Evolutionary conservation across 2,797 vertebrate genomes (phyloP).

Genomic region (Antrozous pallidus): DNA sequence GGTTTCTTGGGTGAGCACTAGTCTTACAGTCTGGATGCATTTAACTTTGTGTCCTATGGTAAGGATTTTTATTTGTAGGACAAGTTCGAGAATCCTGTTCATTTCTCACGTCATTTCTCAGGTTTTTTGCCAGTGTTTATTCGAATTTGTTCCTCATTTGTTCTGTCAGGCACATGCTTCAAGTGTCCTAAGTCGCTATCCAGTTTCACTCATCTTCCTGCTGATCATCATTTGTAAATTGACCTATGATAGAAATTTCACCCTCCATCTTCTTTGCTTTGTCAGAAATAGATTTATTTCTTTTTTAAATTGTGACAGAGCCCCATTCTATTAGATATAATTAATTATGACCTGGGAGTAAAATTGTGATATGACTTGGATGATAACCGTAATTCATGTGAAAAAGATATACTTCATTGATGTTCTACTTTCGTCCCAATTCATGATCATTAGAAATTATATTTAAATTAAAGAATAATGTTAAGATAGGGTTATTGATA

Average conservation of each 20-base stretch:
- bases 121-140: background rate
- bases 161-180: background rate
- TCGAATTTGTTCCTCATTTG: background rate
- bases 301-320: background rate
- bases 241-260: background rate
- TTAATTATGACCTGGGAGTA: background rate
- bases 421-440: background rate
- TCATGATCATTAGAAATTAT: slow-evolving; percentile 21
- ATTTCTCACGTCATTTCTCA: background rate
- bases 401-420: background rate
- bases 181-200: background rate
- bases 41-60: background rate
- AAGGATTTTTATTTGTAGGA: background rate
- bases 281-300: background rate
- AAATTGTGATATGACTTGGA: background rate
- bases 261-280: slow-evolving; percentile 40
- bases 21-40: background rate
- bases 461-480: background rate
- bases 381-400: background rate
- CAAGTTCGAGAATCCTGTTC: background rate
- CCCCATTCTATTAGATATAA: background rate
- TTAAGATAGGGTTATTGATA: background rate
- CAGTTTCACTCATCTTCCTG: background rate
- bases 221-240: background rate
- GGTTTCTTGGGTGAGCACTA: background rate